Percentiles rank a stretch among this genome's conserved stretches.
Conservation (phyloP, 2,113 vertebrate genomes). For the Dolichallabes microphthalmus region DNA sequence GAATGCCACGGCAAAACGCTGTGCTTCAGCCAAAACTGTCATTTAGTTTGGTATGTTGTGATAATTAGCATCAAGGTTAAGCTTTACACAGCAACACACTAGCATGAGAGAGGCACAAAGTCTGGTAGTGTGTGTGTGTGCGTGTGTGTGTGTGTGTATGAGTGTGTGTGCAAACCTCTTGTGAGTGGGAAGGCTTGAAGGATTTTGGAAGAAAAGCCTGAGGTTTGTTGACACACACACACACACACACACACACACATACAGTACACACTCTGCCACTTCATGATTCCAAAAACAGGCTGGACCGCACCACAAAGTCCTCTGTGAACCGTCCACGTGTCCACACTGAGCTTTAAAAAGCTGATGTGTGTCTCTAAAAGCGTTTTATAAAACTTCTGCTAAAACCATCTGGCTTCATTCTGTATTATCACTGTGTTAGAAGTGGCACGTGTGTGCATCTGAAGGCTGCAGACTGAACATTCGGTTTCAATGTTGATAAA, state of each 20-base stretch:
- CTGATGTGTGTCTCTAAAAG: conserved; percentile 22
- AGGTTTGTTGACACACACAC: conserved; percentile 36
- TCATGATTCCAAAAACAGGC: conserved; percentile 32
- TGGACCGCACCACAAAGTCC: conserved; percentile 20
- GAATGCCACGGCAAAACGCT: background rate
- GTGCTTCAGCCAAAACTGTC: background rate
- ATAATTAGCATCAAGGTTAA: background rate
- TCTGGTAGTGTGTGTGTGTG: background rate
- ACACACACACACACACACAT: conserved; percentile 16
- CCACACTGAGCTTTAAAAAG: conserved; percentile 18
- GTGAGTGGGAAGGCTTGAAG: background rate
- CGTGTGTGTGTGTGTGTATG: background rate
- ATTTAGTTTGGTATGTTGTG: background rate
- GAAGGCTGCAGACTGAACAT: background rate
- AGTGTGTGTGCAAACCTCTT: background rate
- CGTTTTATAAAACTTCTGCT: background rate
- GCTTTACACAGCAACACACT: background rate
- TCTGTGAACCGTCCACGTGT: conserved; percentile 47
- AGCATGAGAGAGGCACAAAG: background rate
- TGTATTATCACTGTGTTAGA: background rate
- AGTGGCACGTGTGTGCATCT: background rate
- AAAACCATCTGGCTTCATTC: background rate
- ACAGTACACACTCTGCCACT: conserved; percentile 31
- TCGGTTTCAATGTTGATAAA: background rate
- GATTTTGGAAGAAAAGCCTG: conserved; percentile 21